Percentiles rank a stretch among this genome's conserved stretches.
phyloP scores from a whole-genome alignment of 2,113 vertebrate species.

The Pelobates fuscus region DNA sequence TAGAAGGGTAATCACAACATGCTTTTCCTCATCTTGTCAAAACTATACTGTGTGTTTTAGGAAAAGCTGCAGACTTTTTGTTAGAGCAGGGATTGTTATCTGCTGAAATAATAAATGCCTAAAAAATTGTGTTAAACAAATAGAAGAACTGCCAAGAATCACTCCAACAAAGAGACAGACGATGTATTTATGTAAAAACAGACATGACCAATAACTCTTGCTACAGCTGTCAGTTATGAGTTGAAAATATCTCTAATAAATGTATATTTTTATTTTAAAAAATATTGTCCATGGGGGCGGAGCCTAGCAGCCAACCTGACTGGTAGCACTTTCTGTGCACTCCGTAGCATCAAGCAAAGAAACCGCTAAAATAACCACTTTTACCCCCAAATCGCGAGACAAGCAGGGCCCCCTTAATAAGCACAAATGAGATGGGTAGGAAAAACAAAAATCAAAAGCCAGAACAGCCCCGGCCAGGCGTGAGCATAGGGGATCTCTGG shows the following conservation, averaged over 20 bases:
- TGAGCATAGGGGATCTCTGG: no score
- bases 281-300: no score
- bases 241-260: neutral
- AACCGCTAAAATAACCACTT: no score
- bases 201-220: constrained; percentile 13
- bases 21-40: neutral
- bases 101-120: constrained; percentile 11
- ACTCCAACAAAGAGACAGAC: constrained; percentile 16
- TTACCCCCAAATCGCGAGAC: no score
- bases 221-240: neutral
- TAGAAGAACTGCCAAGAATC: constrained; percentile 20
- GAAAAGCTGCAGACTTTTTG: constrained; percentile 4
- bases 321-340: no score
- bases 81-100: constrained; percentile 25
- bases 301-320: no score
- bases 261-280: no score
- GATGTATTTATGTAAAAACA: neutral
- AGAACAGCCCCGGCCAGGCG: no score
- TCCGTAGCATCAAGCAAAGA: no score
- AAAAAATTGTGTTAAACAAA: constrained; percentile 26
- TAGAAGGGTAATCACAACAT: constrained; percentile 1
- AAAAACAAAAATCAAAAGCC: no score
- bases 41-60: neutral
- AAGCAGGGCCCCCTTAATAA: no score
- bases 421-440: no score